Conservation (phyloP, 30 jellyfish, hydroid and myxozoan species). For the Calvadosia cruxmelitensis region DNA sequence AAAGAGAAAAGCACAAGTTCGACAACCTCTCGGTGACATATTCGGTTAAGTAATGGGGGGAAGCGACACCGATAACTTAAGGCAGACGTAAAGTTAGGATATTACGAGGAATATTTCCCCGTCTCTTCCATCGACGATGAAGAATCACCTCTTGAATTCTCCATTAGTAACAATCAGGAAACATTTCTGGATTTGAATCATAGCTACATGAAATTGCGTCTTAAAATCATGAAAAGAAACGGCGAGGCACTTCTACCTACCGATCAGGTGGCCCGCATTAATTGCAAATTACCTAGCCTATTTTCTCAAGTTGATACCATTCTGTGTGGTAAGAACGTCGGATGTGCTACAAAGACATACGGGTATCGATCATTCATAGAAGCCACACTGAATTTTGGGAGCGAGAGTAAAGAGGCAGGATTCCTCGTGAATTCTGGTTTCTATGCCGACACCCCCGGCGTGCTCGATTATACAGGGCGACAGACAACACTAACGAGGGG, state of each 20-base stretch:
- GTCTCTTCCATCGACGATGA: background rate
- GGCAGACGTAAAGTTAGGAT: background rate
- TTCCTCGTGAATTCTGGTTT: background rate
- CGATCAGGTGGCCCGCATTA: background rate
- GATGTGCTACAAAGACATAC: background rate
- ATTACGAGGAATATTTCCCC: background rate
- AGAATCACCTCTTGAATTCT: background rate
- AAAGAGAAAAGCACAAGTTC: too few species aligned
- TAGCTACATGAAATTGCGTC: background rate
- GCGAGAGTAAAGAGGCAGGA: too few species aligned
- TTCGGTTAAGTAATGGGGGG: background rate
- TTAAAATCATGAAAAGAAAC: background rate
- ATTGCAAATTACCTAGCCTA: background rate
- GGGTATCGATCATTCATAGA: background rate
- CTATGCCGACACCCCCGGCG: background rate
- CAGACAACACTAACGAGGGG: background rate
- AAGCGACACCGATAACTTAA: background rate
- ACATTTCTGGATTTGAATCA: background rate
- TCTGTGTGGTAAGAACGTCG: background rate
- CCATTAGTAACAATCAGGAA: background rate
- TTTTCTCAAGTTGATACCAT: background rate
- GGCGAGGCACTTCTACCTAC: background rate
- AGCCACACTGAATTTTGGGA: background rate
- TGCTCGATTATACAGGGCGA: background rate
- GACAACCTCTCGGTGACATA: background rate